phyloP scores from a whole-genome alignment of 2,113 vertebrate species.

The Gavia stellata region DNA sequence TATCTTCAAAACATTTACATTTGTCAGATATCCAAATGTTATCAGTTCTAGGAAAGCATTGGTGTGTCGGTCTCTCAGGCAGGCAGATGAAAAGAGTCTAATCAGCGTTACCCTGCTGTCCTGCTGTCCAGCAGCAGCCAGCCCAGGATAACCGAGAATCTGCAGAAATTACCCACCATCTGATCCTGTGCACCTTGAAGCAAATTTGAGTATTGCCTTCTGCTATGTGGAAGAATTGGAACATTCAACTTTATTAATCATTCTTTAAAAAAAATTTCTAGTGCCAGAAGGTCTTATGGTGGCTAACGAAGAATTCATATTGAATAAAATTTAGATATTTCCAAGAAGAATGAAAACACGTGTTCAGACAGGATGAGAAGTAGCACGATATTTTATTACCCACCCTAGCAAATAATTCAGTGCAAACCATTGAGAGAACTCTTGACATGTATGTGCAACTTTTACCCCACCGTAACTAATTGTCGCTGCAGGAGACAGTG shows the following conservation, averaged over 20 bases:
- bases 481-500: neutral
- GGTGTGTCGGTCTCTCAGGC: neutral
- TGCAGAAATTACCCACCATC: neutral
- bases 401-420: neutral
- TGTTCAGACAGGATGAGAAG: neutral
- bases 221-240: neutral
- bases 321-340: neutral
- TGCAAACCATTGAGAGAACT: neutral
- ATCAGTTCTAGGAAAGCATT: neutral
- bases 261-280: neutral
- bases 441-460: neutral
- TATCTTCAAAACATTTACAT: neutral
- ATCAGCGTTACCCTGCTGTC: neutral
- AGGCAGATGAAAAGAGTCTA: neutral
- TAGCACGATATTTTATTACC: neutral
- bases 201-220: neutral
- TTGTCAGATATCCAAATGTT: neutral
- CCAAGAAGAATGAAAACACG: neutral
- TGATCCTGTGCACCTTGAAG: neutral
- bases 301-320: neutral
- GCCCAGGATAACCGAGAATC: neutral
- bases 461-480: neutral
- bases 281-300: neutral
- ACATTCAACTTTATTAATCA: neutral
- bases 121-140: neutral